phyloP scores from a whole-genome alignment of 2,113 vertebrate genomes.

The Atrichornis clamosus region DNA sequence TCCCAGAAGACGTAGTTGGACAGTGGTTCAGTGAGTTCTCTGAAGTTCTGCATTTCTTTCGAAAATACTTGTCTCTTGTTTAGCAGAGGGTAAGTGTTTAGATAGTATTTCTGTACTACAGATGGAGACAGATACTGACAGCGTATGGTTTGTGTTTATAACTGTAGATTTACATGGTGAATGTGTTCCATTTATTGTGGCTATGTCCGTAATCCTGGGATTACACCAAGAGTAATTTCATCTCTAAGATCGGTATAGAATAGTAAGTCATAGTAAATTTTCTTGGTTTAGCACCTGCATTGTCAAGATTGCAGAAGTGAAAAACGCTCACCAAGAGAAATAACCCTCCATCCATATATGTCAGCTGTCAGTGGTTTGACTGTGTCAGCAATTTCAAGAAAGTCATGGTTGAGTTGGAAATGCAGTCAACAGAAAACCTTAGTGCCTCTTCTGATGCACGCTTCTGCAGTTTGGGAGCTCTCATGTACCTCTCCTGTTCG shows the following conservation, averaged over 20 bases:
- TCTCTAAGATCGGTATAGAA: neutral
- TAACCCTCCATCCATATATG: neutral
- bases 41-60: neutral
- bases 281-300: neutral
- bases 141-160: neutral
- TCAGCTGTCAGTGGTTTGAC: neutral
- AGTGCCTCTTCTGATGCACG: neutral
- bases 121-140: neutral
- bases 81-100: neutral
- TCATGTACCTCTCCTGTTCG: neutral
- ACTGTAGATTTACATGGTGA: neutral
- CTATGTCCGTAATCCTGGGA: neutral
- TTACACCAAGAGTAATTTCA: rapidly evolving
- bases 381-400: neutral
- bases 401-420: neutral
- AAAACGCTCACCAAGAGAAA: neutral
- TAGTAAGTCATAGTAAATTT: neutral
- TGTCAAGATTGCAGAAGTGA: neutral
- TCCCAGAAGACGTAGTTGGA: neutral
- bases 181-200: neutral
- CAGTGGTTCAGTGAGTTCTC: neutral
- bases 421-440: neutral
- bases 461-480: neutral
- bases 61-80: neutral
- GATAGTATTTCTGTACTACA: neutral